These are phyloP conservation scores for Bursaphelenchus mucronatus DNA, from an alignment of 1,140 invertebrate genomes.

Conservation along the genomic window DNA sequence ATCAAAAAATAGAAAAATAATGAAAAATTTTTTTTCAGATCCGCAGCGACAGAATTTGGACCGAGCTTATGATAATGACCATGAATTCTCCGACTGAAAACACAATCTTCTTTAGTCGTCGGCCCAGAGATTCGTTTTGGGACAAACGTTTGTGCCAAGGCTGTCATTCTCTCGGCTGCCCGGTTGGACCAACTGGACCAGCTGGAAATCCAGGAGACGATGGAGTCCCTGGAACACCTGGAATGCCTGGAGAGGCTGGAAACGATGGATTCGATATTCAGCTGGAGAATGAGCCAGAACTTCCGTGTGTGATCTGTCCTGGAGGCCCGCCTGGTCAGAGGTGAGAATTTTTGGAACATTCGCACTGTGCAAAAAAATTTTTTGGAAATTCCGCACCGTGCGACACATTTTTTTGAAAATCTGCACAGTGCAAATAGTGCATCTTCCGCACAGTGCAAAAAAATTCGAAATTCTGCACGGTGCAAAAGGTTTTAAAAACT, in stretches of 20 bases:
- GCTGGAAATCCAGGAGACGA: conserved; percentile 30
- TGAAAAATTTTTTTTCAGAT: no score
- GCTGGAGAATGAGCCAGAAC: conserved; percentile 33
- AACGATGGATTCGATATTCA: conserved; percentile 40
- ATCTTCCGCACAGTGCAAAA: no score
- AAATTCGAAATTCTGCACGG: no score
- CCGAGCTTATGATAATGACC: conserved; percentile 66
- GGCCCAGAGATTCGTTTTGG: conserved; percentile 19
- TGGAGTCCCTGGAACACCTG: conserved; percentile 33
- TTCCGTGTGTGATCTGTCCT: conserved; percentile 42
- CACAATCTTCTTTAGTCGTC: conserved; percentile 16
- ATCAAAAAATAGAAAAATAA: no score
- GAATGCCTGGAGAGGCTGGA: conserved; percentile 33
- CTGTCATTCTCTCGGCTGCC: conserved; percentile 28
- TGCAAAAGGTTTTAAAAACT: no score
- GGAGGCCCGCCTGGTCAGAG: conserved; percentile 41
- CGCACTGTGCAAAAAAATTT: not conserved
- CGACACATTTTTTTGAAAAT: no score
- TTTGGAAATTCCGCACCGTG: not conserved
- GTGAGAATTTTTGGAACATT: conserved; percentile 5
- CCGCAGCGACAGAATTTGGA: conserved; percentile 64
- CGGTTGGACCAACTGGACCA: conserved; percentile 31
- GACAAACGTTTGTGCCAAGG: conserved; percentile 32
- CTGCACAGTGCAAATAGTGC: no score
- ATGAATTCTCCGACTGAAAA: conserved; percentile 52